Evolutionary conservation across 1,140 invertebrate genomes (phyloP), one percentile per base, ranked within the genome.

Genomic region (Nymphalis io): DNA sequence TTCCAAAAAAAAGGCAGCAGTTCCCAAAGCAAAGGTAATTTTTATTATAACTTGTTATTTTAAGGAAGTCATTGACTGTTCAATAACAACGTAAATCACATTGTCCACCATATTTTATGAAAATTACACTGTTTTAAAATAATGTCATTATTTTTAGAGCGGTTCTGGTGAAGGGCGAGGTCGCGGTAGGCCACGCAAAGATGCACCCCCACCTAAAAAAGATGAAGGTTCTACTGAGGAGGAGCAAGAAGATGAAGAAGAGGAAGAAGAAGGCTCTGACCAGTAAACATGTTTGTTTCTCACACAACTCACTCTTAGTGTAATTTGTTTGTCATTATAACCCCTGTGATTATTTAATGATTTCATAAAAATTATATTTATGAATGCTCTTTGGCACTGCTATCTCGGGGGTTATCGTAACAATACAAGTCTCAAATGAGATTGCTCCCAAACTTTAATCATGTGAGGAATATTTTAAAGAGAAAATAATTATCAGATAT

Each of bases 241-340:
- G 69, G 89, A 92, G 79, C 88, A 92, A 61, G 92, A 92, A 66
- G 90, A 92, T 63, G 90, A 92, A 42, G 89, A 91, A 60, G 92
- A 93, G 27, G 27, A 33, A 59, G 91, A 92, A 59, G 92, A 92
- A 67, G 89, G 85, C 63, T 92, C 92, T 74, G 92, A 92, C 83
- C 86, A 92, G 84, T 92, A 91, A 89, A 83, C 68, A 73, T 71
- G 73, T 83, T 75, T 73, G 74, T 75, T 74, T 73, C 60, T 78
- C 70, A 84, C 72, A 79, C 75, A 80, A 75, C 81, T 89, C 82
- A 82, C 76, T 84, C 63, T 85, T 89, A 91, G 88, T 87, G 88
- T 90, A 89, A 89, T 88, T 85, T 88, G 88, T 85, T 84, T 85
- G 84, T 88, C 84, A 87, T 73, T 79, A 83, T 91, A 88, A 88